Conservation (phyloP, 2,888 invertebrate species). For the Rhyacophila evoluta region DNA sequence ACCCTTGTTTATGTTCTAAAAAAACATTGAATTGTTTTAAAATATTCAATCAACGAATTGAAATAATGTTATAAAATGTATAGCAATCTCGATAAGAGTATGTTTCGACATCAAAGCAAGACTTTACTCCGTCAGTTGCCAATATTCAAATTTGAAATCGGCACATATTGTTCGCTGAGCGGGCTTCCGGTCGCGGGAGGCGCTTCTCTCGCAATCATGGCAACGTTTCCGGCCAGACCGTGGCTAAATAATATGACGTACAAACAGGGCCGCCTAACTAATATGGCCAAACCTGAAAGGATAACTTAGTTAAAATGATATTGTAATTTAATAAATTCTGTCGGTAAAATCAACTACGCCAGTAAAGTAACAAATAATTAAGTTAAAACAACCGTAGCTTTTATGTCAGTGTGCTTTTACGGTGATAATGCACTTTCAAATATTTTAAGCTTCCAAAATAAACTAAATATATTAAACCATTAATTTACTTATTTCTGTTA, state of each 20-base stretch:
- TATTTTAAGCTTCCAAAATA: too few relatives aligned
- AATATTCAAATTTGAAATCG: conserved; percentile 30
- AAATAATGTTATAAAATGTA: too few relatives aligned
- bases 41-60: too few relatives aligned
- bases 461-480: too few relatives aligned
- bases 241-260: conserved; percentile 40
- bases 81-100: background rate
- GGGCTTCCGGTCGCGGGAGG: conserved; percentile 37
- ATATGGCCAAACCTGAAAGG: background rate
- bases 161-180: conserved; percentile 35
- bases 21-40: too few relatives aligned
- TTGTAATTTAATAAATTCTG: background rate
- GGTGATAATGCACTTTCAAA: too few relatives aligned
- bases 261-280: conserved; percentile 6
- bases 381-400: too few relatives aligned
- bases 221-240: conserved; percentile 48
- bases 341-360: background rate
- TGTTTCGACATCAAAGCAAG: background rate
- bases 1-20: too few relatives aligned
- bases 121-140: background rate
- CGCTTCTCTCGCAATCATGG: conserved; percentile 39
- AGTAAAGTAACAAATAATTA: too few relatives aligned
- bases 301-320: conserved; percentile 8
- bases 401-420: too few relatives aligned
- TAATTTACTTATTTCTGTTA: too few relatives aligned